Evolutionary conservation across 2,888 invertebrate genomes (phyloP).

Genomic region (Dynastes grantii): DNA sequence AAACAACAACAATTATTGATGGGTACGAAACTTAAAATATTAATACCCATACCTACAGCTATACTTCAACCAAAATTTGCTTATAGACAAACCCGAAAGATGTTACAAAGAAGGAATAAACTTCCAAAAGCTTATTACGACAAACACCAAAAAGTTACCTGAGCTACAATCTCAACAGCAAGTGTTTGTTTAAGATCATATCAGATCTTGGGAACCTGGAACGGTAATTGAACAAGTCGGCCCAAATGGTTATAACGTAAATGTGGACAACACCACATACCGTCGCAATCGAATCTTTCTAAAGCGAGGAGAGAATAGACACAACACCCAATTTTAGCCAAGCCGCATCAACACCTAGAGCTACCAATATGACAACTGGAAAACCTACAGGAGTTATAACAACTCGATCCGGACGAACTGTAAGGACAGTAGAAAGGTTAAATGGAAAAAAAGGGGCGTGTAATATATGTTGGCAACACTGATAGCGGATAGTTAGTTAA

Average conservation of each 20-base stretch:
- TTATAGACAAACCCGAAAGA: background rate
- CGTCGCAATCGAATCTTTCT: background rate
- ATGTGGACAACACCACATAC: background rate
- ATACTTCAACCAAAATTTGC: conserved; percentile 30
- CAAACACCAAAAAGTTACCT: background rate
- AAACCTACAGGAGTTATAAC: too few species aligned
- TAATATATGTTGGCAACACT: too few species aligned
- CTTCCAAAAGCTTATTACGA: background rate
- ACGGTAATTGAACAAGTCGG: background rate
- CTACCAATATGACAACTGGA: too few species aligned
- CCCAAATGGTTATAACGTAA: conserved; percentile 15
- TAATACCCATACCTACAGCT: conserved; percentile 50
- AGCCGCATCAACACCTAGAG: too few species aligned
- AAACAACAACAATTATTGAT: conserved; percentile 57
- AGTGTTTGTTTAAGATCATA: conserved; percentile 12
- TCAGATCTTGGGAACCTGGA: conserved; percentile 14
- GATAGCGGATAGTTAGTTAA: too few species aligned
- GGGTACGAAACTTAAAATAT: conserved; percentile 58
- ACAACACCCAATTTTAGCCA: too few species aligned
- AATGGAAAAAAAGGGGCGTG: too few species aligned
- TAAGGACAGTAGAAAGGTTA: too few species aligned
- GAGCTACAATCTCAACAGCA: conserved; percentile 43
- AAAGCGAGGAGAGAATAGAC: background rate
- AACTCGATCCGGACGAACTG: too few species aligned
- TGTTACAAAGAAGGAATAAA: background rate